These are phyloP conservation scores for Macquaria australasica DNA, from an alignment of 2,113 vertebrate genomes.

Conservation along the genomic window DNA sequence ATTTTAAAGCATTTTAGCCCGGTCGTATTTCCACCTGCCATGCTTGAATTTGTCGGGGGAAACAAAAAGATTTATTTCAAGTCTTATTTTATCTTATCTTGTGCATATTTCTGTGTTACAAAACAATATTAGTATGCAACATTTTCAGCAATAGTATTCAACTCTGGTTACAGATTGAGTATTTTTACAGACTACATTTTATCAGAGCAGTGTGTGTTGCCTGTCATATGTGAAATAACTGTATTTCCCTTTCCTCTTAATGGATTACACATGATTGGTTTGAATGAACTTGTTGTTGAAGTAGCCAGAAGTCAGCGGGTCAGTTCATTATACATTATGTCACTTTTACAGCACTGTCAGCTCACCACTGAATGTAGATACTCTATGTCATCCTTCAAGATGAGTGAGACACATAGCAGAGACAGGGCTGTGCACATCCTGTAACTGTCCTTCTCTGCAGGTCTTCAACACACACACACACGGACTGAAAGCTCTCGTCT, in stretches of 20 bases:
- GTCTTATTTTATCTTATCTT: not conserved
- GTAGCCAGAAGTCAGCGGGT: slow-evolving; percentile 48
- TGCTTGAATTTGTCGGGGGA: not conserved
- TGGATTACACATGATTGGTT: slow-evolving; percentile 37
- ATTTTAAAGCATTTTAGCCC: not conserved
- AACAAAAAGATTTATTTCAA: too few species aligned
- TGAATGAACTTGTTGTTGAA: slow-evolving; percentile 52
- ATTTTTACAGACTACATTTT: not conserved
- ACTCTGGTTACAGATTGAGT: not conserved
- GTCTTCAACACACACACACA: slow-evolving; percentile 58
- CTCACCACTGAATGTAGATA: slow-evolving; percentile 51
- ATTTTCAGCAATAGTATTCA: not conserved
- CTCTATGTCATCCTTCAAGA: slow-evolving; percentile 69
- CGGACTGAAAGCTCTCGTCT: slow-evolving; percentile 71
- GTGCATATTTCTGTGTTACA: not conserved
- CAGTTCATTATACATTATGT: slow-evolving; percentile 71
- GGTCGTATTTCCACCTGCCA: not conserved
- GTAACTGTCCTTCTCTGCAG: slow-evolving; percentile 76
- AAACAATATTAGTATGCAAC: not conserved
- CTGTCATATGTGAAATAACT: slow-evolving; percentile 15
- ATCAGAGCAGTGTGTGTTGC: slow-evolving; percentile 21
- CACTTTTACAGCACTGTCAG: slow-evolving; percentile 52
- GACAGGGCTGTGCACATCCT: slow-evolving; percentile 63
- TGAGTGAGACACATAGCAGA: slow-evolving; percentile 68
- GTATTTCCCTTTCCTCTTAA: slow-evolving; percentile 19